These are phyloP conservation scores for Rhingia campestris DNA, from an alignment of 2,888 invertebrate species.

Conservation along the genomic window DNA sequence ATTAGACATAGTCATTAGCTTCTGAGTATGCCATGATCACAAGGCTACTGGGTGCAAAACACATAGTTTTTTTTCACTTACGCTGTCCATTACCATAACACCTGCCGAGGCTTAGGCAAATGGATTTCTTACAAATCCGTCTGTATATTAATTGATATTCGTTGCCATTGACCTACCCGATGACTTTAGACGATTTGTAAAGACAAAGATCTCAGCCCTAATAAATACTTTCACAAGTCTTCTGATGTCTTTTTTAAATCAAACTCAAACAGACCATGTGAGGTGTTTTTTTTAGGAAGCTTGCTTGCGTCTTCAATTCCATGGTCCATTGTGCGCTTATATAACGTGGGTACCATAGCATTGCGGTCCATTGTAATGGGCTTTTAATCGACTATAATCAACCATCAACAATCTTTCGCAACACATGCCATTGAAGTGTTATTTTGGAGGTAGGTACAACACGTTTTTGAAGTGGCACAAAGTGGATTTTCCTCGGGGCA, in stretches of 20 bases:
- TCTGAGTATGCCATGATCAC: neutral
- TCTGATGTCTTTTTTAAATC: too few species aligned
- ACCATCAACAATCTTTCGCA: slow-evolving; percentile 23
- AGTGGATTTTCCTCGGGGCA: slow-evolving; percentile 35
- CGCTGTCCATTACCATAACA: too few species aligned
- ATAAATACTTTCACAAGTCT: too few species aligned
- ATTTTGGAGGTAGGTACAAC: slow-evolving; percentile 26
- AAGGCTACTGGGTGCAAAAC: too few species aligned
- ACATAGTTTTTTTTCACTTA: too few species aligned
- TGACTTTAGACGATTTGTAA: too few species aligned
- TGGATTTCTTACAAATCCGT: too few species aligned
- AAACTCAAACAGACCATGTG: slow-evolving; percentile 15
- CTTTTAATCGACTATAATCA: slow-evolving; percentile 43
- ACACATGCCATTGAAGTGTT: slow-evolving; percentile 17
- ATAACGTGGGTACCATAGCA: neutral
- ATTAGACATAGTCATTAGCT: neutral
- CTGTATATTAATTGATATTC: too few species aligned
- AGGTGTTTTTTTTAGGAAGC: slow-evolving; percentile 36
- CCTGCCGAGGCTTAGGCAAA: too few species aligned
- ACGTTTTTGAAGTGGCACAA: slow-evolving; percentile 34
- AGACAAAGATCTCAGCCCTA: too few species aligned
- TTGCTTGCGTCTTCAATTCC: slow-evolving; percentile 12
- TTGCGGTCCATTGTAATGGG: slow-evolving; percentile 37
- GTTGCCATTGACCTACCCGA: too few species aligned
- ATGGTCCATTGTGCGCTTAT: slow-evolving; percentile 6